Evolutionary conservation across 2,888 invertebrate genomes (phyloP).

Genomic region (Belgica antarctica): DNA sequence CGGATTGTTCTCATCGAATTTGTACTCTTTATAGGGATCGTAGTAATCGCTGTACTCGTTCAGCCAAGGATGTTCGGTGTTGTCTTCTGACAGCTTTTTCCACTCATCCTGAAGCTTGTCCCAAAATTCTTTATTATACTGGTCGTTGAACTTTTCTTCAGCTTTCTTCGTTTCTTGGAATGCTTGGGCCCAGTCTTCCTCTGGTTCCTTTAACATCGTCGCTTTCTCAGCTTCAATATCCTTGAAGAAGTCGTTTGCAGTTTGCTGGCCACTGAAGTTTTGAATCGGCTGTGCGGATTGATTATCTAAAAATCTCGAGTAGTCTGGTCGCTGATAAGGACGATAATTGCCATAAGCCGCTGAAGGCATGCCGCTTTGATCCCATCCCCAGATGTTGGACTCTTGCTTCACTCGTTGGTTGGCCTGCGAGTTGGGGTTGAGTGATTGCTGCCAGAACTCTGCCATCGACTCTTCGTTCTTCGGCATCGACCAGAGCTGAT

Average conservation of each 20-base stretch:
- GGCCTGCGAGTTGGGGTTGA: neutral
- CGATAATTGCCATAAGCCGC: constrained; percentile 23
- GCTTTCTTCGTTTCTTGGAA: constrained; percentile 56
- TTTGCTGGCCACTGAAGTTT: constrained; percentile 51
- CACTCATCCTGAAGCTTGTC: constrained; percentile 70
- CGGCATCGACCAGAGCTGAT: neutral
- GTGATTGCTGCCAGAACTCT: constrained; percentile 37
- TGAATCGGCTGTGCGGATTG: neutral
- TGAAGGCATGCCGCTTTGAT: neutral
- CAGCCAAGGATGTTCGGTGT: constrained; percentile 66
- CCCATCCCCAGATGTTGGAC: constrained; percentile 8
- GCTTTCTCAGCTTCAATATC: constrained; percentile 55
- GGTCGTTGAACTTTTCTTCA: constrained; percentile 59
- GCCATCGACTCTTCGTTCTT: constrained; percentile 11
- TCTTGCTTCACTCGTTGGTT: neutral
- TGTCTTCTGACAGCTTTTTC: constrained; percentile 66
- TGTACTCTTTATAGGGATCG: constrained; percentile 69
- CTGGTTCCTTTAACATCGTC: neutral
- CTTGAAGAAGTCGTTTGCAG: constrained; percentile 49
- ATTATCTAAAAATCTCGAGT: neutral
- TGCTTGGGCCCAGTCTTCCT: constrained; percentile 63
- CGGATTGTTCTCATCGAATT: constrained; percentile 81
- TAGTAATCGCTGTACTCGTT: constrained; percentile 64
- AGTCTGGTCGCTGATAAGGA: constrained; percentile 36
- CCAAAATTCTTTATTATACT: constrained; percentile 65